A percentile compares a stretch with the other conserved stretches of the same genome.
These are phyloP conservation scores for Triplophysa dalaica DNA, from an alignment of 2,113 vertebrate species.

Conservation along the genomic window DNA sequence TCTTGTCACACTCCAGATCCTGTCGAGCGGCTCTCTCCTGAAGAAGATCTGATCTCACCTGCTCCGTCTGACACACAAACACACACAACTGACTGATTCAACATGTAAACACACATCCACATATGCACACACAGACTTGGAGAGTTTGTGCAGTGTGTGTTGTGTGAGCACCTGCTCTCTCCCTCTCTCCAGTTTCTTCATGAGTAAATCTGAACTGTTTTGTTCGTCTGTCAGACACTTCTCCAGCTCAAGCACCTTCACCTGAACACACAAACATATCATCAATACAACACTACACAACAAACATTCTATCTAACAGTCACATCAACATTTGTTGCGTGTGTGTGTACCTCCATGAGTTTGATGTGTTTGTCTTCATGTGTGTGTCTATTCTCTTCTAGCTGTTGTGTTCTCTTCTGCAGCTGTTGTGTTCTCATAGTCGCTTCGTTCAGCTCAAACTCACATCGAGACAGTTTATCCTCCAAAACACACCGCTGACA, in stretches of 20 bases:
- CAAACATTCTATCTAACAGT: no score
- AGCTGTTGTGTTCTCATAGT: conserved; percentile 80
- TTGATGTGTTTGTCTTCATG: conserved; percentile 83
- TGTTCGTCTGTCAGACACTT: conserved; percentile 87
- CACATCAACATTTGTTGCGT: no score
- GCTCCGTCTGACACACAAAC: conserved; percentile 80
- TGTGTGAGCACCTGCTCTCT: conserved; percentile 72
- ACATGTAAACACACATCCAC: not conserved
- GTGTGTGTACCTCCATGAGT: conserved; percentile 82
- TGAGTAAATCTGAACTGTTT: conserved; percentile 81
- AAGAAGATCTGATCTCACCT: conserved; percentile 85
- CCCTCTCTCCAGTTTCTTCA: conserved; percentile 83
- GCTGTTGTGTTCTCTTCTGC: conserved; percentile 82
- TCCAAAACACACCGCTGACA: conserved; percentile 82
- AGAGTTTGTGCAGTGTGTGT: not conserved
- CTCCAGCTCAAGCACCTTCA: conserved; percentile 82
- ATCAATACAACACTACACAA: not conserved
- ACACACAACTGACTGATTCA: not conserved
- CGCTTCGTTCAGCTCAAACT: conserved; percentile 82
- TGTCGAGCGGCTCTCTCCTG: conserved; percentile 86
- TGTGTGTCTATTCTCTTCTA: conserved; percentile 78
- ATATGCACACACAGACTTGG: conserved; percentile 1
- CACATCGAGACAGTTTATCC: conserved; percentile 81
- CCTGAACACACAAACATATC: conserved; percentile 67
- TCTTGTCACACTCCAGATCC: conserved; percentile 94